These are phyloP conservation scores for Melipona quadrifasciata DNA, from an alignment of 1,140 invertebrate genomes.

Conservation along the genomic window DNA sequence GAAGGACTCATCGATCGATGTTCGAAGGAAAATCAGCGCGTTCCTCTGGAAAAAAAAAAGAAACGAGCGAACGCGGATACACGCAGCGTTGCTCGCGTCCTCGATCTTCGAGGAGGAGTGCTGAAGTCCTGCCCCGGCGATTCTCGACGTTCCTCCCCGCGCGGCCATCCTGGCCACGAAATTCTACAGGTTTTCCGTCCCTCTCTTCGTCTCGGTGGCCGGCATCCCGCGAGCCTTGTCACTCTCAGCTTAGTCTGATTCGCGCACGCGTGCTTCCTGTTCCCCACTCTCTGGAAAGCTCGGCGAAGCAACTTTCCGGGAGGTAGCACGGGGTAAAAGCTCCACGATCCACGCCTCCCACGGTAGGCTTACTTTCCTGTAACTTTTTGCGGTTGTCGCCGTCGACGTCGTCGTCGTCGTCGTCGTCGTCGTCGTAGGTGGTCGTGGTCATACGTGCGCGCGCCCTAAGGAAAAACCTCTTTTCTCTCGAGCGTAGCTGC, in stretches of 20 bases:
- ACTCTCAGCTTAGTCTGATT: conserved; percentile 35
- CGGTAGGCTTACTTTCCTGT: conserved; percentile 74
- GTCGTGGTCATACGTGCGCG: conserved; percentile 58
- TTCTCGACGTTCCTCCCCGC: conserved; percentile 50
- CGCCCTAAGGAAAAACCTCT: conserved; percentile 59
- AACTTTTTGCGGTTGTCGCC: conserved; percentile 65
- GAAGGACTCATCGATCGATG: neutral
- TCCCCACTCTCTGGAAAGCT: conserved; percentile 66
- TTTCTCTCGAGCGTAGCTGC: conserved; percentile 23
- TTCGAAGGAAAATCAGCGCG: neutral
- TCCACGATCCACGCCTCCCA: conserved; percentile 77
- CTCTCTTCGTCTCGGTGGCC: conserved; percentile 16
- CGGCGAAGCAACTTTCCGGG: conserved; percentile 44
- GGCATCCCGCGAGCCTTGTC: conserved; percentile 40
- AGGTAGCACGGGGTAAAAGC: conserved; percentile 64
- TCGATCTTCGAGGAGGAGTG: conserved; percentile 65
- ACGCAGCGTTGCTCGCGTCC: conserved; percentile 38
- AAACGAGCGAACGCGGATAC: neutral
- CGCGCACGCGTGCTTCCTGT: conserved; percentile 67
- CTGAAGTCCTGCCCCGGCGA: conserved; percentile 61
- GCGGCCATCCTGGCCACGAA: conserved; percentile 47
- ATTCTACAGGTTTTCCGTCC: conserved; percentile 53
- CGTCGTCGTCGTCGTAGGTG: conserved; percentile 61
- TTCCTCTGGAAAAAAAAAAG: neutral
- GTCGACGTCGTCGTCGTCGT: conserved; percentile 57